Evolutionary conservation across 2,888 invertebrate genomes (phyloP), one percentile per base, ranked within the genome.

Genomic region (Epirrhoe alternata): DNA sequence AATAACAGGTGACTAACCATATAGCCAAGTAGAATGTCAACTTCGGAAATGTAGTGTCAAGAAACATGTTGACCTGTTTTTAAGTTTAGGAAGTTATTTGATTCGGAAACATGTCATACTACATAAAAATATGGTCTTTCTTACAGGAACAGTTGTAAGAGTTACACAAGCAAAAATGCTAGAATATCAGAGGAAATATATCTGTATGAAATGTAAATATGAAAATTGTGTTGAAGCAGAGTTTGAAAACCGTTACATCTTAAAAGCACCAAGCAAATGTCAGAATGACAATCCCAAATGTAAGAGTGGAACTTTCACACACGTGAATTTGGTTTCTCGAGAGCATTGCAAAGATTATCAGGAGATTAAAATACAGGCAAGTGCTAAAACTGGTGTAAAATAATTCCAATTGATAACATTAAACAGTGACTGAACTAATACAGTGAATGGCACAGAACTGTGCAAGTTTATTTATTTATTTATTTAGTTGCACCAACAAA

Each of bases 351-450:
- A 95, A 77, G 97, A 97, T 91, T 97, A 96, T 87, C 97, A 97
- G 86, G 97, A 97, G 92, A 95, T 97, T 12, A 97, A 97, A 90
- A 94, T 98, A 79, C 96, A 96, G 90, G 96, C 95, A 35, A 7
- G 10, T 35, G 6, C n/a, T 2, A 24, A 24, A n/a, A 35, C 35
- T 35, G 35, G 35, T 8, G 35, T 3, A 24, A 24, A 24, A 24
- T 24, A 24, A 24, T 24, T 24, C 3, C 24, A 24, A 24, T 24
- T 1, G 24, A 24, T 24, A 24, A 24, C 24, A n/a, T n/a, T n/a
- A n/a, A n/a, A n/a, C n/a, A n/a, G n/a, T n/a, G n/a, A n/a, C n/a
- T n/a, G n/a, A n/a, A n/a, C n/a, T n/a, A n/a, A n/a, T n/a, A n/a
- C n/a, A n/a, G n/a, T n/a, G n/a, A n/a, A n/a, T n/a, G n/a, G n/a